phyloP scores from a whole-genome alignment of 2,797 vertebrate species.

The Darevskia nairensis region DNA sequence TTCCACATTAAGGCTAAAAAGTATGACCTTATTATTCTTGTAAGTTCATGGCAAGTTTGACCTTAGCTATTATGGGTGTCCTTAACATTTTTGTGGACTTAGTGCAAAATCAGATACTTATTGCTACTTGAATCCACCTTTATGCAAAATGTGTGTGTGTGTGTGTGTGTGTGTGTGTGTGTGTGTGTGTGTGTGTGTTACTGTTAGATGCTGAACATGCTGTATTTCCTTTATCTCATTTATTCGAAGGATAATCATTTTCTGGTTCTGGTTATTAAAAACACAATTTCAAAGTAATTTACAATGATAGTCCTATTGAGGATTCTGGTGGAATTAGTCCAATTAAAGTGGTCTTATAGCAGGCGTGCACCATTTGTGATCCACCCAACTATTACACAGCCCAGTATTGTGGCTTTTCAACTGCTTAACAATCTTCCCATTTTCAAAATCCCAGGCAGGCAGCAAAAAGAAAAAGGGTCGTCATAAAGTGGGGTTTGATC shows the following conservation, averaged over 20 bases:
- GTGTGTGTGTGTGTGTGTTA: conserved; percentile 21
- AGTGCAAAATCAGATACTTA: conserved; percentile 48
- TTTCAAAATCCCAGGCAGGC: neutral
- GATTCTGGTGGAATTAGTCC: neutral
- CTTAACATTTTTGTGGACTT: conserved; percentile 46
- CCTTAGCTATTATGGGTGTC: conserved; percentile 48
- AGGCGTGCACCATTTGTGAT: neutral
- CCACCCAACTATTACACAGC: neutral
- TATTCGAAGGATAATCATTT: conserved; percentile 17
- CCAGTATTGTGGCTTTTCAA: neutral
- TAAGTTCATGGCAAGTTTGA: conserved; percentile 52
- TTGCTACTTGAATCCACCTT: conserved; percentile 63
- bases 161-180: too few species aligned
- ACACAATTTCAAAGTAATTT: conserved; percentile 15
- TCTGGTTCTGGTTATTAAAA: conserved; percentile 12
- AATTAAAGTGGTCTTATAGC: neutral
- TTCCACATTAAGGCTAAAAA: conserved; percentile 68
- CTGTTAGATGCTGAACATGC: conserved; percentile 45
- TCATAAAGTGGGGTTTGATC: conserved; percentile 42
- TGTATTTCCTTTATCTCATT: conserved; percentile 39
- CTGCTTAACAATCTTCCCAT: neutral
- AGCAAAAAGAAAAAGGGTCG: neutral
- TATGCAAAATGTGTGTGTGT: neutral
- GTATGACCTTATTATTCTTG: conserved; percentile 32
- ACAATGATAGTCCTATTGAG: neutral